Evolutionary conservation across 2,888 invertebrate genomes (phyloP).

Genomic region (Siphlonurus alternatus): DNA sequence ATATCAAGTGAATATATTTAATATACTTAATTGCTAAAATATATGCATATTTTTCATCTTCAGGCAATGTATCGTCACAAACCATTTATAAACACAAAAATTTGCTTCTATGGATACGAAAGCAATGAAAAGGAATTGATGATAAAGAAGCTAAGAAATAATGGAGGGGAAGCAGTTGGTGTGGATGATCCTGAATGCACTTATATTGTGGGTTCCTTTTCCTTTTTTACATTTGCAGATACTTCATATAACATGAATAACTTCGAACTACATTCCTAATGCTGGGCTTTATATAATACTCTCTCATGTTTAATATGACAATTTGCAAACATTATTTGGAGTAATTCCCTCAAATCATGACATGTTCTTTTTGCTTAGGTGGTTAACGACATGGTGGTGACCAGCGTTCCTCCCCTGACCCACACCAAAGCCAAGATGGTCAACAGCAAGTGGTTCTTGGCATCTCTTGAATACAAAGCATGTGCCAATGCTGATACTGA

Average conservation of each 20-base stretch:
- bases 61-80: neutral
- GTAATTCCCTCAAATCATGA: no score
- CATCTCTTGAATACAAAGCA: neutral
- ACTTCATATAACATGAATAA: neutral
- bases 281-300: neutral
- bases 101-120: neutral
- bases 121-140: neutral
- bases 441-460: neutral
- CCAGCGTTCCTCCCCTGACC: neutral
- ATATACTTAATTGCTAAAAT: neutral
- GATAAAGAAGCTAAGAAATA: neutral
- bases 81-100: neutral
- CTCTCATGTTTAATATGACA: no score
- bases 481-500: neutral
- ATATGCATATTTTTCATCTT: neutral
- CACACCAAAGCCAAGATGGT: neutral
- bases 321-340: no score
- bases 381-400: neutral
- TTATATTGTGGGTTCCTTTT: neutral
- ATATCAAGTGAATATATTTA: neutral
- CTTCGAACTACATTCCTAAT: neutral
- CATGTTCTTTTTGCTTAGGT: neutral
- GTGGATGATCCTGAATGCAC: neutral
- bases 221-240: neutral
- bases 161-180: neutral